Conservation (phyloP, 2,888 invertebrate species). For the Dendrolimus houi region DNA sequence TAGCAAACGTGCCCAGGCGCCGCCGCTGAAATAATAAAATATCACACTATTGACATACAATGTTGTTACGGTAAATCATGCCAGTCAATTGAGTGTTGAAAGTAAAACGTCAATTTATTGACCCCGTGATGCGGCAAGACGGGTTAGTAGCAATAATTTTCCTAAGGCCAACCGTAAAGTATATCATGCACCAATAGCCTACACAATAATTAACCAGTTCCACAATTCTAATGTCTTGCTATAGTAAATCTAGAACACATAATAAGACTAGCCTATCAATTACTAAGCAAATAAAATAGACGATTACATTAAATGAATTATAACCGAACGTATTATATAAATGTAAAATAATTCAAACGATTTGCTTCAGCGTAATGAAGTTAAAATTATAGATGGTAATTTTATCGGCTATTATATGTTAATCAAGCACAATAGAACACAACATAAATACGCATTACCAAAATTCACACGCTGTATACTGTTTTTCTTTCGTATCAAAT, state of each 20-base stretch:
- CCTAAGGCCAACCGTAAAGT: conserved; percentile 39
- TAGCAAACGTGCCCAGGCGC: conserved; percentile 92
- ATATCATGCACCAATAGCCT: conserved; percentile 47
- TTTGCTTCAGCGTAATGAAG: conserved; percentile 14
- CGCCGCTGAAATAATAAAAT: conserved; percentile 79
- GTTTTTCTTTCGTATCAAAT: neutral
- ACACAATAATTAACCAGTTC: neutral
- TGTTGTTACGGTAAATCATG: conserved; percentile 13
- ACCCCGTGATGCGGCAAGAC: conserved; percentile 29
- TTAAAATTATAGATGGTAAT: conserved; percentile 42
- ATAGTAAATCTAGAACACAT: neutral
- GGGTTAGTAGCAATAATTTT: conserved; percentile 44
- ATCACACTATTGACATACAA: conserved; percentile 14
- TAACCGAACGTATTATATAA: too few species aligned
- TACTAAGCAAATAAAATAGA: too few species aligned
- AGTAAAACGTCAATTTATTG: conserved; percentile 29
- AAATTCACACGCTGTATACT: neutral
- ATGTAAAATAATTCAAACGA: too few species aligned
- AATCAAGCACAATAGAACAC: conserved; percentile 37
- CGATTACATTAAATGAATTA: too few species aligned
- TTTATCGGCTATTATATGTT: conserved; percentile 50
- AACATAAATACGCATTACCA: conserved; percentile 29
- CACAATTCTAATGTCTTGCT: neutral
- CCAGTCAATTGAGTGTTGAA: conserved; percentile 24
- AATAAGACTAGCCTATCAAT: too few species aligned